These are phyloP conservation scores for Elegia similella DNA, from an alignment of 2,888 invertebrate species.

Conservation along the genomic window DNA sequence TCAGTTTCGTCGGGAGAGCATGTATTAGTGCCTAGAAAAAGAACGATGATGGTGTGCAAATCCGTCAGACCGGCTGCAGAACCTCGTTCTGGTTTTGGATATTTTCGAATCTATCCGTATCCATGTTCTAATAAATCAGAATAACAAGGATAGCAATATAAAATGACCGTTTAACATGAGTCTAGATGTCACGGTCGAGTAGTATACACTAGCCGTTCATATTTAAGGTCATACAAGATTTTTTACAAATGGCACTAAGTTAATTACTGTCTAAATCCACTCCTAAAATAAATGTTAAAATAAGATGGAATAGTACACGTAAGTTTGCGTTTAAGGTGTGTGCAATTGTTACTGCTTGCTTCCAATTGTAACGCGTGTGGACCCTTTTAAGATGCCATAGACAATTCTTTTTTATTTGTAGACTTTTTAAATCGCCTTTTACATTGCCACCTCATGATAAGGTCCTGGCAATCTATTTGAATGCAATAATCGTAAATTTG, in stretches of 20 bases:
- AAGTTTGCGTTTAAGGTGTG: constrained; percentile 60
- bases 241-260: constrained; percentile 51
- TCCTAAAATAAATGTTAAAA: constrained; percentile 57
- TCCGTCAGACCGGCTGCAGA: too few species aligned
- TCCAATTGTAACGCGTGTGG: constrained; percentile 6
- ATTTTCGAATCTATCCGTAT: too few species aligned
- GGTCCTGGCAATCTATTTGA: not conserved
- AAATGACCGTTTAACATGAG: not conserved
- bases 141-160: too few species aligned
- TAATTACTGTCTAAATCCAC: constrained; percentile 77
- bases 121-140: too few species aligned
- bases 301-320: constrained; percentile 62
- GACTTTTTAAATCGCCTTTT: not conserved
- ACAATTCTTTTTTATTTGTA: constrained; percentile 31
- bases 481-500: not conserved
- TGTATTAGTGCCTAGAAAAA: too few species aligned
- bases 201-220: constrained; percentile 21
- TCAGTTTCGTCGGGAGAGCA: too few species aligned
- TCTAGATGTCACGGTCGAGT: not conserved
- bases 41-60: too few species aligned
- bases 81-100: too few species aligned
- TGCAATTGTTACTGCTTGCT: constrained; percentile 74
- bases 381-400: constrained; percentile 45
- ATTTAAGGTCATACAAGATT: constrained; percentile 22
- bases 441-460: not conserved